Evolutionary conservation across 2,888 invertebrate species (phyloP).

Genomic region (Brenthis daphne): DNA sequence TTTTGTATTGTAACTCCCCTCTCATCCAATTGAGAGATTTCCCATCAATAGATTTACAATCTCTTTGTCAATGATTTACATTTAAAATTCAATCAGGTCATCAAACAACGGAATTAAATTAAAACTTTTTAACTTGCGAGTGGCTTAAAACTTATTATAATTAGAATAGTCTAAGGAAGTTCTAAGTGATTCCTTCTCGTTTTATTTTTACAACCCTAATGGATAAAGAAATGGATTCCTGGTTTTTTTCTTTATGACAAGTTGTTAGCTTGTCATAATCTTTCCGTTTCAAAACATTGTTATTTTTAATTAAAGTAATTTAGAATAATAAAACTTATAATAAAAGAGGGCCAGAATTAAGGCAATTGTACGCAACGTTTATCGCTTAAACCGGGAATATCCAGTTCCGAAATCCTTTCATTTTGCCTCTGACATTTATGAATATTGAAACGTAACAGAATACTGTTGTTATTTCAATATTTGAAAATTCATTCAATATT

Average conservation of each 20-base stretch:
- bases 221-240: conserved; percentile 53
- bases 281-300: conserved; percentile 62
- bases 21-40: no score
- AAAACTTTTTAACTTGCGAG: conserved; percentile 46
- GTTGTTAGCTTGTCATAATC: conserved; percentile 64
- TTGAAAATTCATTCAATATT: conserved; percentile 37
- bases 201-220: conserved; percentile 51
- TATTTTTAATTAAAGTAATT: conserved; percentile 68
- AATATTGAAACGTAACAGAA: conserved; percentile 50
- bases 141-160: conserved; percentile 51
- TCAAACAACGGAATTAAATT: conserved; percentile 46
- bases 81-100: conserved; percentile 42
- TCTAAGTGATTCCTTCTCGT: conserved; percentile 26
- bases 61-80: conserved; percentile 24
- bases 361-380: conserved; percentile 53
- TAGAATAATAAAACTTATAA: conserved; percentile 60
- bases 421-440: conserved; percentile 53
- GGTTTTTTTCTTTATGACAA: conserved; percentile 64
- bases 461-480: conserved; percentile 42
- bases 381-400: conserved; percentile 48
- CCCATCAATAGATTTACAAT: background rate
- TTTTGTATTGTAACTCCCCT: no score
- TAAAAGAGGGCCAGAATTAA: conserved; percentile 51
- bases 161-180: conserved; percentile 46
- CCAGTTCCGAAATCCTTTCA: conserved; percentile 51